phyloP scores from a whole-genome alignment of 1,140 invertebrate genomes.

The Acromyrmex echinatior region DNA sequence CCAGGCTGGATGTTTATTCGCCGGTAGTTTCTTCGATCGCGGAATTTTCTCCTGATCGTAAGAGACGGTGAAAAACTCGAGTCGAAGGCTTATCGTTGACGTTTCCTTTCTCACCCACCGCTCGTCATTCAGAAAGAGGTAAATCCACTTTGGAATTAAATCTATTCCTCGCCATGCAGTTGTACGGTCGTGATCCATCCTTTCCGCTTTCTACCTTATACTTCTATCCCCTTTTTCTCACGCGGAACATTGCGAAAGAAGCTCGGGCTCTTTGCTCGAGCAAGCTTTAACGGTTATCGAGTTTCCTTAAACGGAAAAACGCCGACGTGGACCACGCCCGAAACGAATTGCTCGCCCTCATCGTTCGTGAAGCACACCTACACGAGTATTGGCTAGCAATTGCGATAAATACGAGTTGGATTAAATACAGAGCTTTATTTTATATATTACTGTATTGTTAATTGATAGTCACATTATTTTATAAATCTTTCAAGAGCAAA shows the following conservation, averaged over 20 bases:
- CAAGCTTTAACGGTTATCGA: slow-evolving; percentile 72
- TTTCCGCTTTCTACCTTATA: slow-evolving; percentile 5
- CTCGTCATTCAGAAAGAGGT: slow-evolving; percentile 46
- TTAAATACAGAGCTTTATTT: slow-evolving; percentile 21
- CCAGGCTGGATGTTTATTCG: slow-evolving; percentile 72
- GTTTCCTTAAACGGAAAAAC: slow-evolving; percentile 67
- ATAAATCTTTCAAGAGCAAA: slow-evolving; percentile 18
- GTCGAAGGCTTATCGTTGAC: slow-evolving; percentile 69
- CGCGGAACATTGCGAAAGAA: slow-evolving; percentile 59
- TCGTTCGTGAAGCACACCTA: not conserved
- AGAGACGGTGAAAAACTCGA: slow-evolving; percentile 65
- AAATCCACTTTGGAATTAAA: slow-evolving; percentile 78
- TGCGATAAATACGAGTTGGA: slow-evolving; percentile 18
- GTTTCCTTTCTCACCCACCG: slow-evolving; percentile 17
- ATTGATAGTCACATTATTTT: slow-evolving; percentile 11
- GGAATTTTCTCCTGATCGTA: slow-evolving; percentile 60
- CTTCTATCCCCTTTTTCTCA: slow-evolving; percentile 43
- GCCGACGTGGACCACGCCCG: slow-evolving; percentile 45
- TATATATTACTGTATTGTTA: slow-evolving; percentile 37
- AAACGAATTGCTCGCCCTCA: slow-evolving; percentile 56
- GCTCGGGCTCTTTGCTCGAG: slow-evolving; percentile 60
- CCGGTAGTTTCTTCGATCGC: slow-evolving; percentile 68
- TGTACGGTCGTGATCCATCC: slow-evolving; percentile 30
- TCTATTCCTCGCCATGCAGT: slow-evolving; percentile 72
- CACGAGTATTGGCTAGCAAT: slow-evolving; percentile 11